These are phyloP conservation scores for Cheilosia soror DNA, from an alignment of 2,888 invertebrate genomes.

Conservation along the genomic window DNA sequence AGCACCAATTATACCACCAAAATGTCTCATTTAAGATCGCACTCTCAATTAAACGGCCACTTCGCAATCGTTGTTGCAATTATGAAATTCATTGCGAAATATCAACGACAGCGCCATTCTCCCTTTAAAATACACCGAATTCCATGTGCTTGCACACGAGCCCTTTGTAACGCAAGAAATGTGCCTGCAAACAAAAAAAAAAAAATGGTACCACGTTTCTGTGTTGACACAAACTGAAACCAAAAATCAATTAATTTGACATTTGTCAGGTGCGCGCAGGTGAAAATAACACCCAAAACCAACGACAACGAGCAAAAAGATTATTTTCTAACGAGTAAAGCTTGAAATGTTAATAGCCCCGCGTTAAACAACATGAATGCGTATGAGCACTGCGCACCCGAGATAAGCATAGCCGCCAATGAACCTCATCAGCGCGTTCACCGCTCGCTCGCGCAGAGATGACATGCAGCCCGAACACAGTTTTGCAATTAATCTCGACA, in stretches of 20 bases:
- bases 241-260: neutral
- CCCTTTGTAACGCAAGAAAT: neutral
- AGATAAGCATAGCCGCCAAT: slow-evolving; percentile 12
- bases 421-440: slow-evolving; percentile 22
- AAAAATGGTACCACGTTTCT: neutral
- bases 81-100: slow-evolving; percentile 8
- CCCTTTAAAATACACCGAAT: slow-evolving; percentile 5
- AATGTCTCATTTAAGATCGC: neutral
- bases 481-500: slow-evolving; percentile 75
- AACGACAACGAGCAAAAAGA: neutral
- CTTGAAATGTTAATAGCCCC: slow-evolving; percentile 48
- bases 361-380: slow-evolving; percentile 38
- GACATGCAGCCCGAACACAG: slow-evolving; percentile 75
- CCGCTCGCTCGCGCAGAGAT: slow-evolving; percentile 57
- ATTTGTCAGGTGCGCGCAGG: slow-evolving; percentile 5
- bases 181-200: neutral
- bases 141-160: neutral
- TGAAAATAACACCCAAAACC: neutral
- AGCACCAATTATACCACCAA: too few species aligned
- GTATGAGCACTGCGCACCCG: slow-evolving; percentile 1
- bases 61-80: neutral
- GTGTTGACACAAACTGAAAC: neutral
- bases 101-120: neutral
- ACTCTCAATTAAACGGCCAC: neutral
- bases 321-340: slow-evolving; percentile 8